Evolutionary conservation across 2,888 invertebrate species (phyloP).

Genomic region (Diarsia dahlii): DNA sequence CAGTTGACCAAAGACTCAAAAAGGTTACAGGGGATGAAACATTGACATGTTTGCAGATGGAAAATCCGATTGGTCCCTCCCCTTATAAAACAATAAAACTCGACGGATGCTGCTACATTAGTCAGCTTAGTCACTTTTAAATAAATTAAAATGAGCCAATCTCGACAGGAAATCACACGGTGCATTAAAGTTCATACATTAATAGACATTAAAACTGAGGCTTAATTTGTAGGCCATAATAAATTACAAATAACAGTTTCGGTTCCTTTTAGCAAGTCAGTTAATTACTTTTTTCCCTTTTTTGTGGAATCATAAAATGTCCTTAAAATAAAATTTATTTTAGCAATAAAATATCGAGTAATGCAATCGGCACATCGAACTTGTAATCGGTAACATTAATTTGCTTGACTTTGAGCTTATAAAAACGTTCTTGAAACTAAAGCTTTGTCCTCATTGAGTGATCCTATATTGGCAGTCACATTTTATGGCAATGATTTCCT

Average conservation of each 20-base stretch:
- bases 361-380: constrained; percentile 54
- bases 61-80: background rate
- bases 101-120: background rate
- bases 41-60: no score
- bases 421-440: constrained; percentile 40
- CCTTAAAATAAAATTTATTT: constrained; percentile 64
- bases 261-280: constrained; percentile 48
- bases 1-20: no score
- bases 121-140: constrained; percentile 22
- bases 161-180: constrained; percentile 21
- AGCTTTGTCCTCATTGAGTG: background rate
- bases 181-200: constrained; percentile 31
- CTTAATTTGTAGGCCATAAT: constrained; percentile 55
- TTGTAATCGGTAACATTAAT: constrained; percentile 65
- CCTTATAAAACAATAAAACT: constrained; percentile 5
- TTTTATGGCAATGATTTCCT: background rate
- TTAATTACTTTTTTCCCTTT: constrained; percentile 55
- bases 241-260: constrained; percentile 59
- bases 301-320: constrained; percentile 60
- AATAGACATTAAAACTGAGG: constrained; percentile 55
- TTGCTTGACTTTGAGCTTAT: constrained; percentile 34
- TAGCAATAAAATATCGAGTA: constrained; percentile 56
- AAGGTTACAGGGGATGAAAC: no score
- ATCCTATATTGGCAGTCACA: background rate
- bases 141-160: constrained; percentile 3